A percentile compares a stretch with the other conserved stretches of the same genome.
Evolutionary conservation across 2,113 vertebrate species (phyloP).

Genomic region (Corynorhinus townsendii): DNA sequence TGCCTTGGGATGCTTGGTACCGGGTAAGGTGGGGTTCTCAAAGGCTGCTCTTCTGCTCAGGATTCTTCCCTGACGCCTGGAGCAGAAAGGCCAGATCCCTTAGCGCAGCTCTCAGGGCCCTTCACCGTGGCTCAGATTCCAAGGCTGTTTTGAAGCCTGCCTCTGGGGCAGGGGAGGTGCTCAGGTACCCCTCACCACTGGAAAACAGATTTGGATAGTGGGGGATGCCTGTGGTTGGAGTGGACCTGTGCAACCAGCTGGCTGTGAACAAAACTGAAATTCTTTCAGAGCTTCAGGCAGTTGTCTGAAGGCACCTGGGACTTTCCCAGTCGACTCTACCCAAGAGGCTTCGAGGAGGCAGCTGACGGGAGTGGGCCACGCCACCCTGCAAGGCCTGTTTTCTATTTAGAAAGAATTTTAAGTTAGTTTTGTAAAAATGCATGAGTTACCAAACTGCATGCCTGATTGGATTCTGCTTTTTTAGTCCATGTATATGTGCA

Average conservation of each 20-base stretch:
- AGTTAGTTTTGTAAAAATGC: neutral
- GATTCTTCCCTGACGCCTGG: neutral
- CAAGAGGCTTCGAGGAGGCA: neutral
- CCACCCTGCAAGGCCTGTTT: neutral
- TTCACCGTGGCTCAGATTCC: rapidly evolving
- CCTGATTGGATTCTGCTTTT: neutral
- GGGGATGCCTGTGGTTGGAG: neutral
- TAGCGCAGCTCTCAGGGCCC: neutral
- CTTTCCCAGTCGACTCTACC: neutral
- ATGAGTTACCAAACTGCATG: neutral
- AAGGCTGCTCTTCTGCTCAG: neutral
- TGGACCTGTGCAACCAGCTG: neutral
- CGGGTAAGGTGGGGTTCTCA: neutral
- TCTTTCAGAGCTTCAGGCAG: neutral
- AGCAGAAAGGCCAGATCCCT: neutral
- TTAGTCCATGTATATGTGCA: neutral
- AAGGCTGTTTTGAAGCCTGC: neutral
- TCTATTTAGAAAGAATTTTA: conserved; percentile 18
- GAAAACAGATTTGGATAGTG: neutral
- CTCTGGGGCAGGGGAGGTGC: neutral
- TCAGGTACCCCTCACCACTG: neutral
- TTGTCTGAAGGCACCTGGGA: neutral
- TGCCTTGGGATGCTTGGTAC: neutral
- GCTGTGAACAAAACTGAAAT: neutral
- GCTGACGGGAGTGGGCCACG: neutral